phyloP scores from a whole-genome alignment of 1,140 invertebrate species.

The Melipona quadrifasciata region DNA sequence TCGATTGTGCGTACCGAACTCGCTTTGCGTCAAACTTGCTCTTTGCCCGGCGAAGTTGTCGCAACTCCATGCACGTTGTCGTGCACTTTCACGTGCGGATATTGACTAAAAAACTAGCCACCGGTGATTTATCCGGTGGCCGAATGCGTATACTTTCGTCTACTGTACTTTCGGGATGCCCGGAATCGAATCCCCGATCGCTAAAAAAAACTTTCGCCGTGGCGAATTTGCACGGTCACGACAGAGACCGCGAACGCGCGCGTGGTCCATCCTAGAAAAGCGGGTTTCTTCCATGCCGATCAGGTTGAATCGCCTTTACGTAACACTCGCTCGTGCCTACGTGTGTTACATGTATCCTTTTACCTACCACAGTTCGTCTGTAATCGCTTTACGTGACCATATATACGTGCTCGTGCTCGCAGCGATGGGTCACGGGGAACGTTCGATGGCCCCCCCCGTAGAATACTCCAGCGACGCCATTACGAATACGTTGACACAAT shows the following conservation, averaged over 20 bases:
- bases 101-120: not conserved
- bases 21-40: not conserved
- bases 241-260: slow-evolving; percentile 2
- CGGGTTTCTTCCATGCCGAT: slow-evolving; percentile 10
- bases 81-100: not conserved
- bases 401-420: not conserved
- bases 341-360: slow-evolving; percentile 27
- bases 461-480: too few relatives aligned
- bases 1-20: slow-evolving; percentile 4
- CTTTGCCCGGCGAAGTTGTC: not conserved
- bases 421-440: not conserved
- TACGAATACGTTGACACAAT: not conserved
- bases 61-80: too few relatives aligned
- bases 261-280: not conserved
- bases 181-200: too few relatives aligned
- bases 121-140: not conserved
- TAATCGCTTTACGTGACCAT: not conserved
- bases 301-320: slow-evolving; percentile 14
- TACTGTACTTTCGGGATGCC: too few relatives aligned
- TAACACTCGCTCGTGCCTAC: slow-evolving; percentile 6
- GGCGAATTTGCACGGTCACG: slow-evolving; percentile 1
- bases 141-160: too few relatives aligned
- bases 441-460: not conserved
- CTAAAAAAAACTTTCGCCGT: slow-evolving; percentile 36
- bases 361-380: not conserved